Percentiles rank a stretch among this genome's conserved stretches.
Evolutionary conservation across 2,797 vertebrate species (phyloP).

Genomic region (Ceryle rudis): DNA sequence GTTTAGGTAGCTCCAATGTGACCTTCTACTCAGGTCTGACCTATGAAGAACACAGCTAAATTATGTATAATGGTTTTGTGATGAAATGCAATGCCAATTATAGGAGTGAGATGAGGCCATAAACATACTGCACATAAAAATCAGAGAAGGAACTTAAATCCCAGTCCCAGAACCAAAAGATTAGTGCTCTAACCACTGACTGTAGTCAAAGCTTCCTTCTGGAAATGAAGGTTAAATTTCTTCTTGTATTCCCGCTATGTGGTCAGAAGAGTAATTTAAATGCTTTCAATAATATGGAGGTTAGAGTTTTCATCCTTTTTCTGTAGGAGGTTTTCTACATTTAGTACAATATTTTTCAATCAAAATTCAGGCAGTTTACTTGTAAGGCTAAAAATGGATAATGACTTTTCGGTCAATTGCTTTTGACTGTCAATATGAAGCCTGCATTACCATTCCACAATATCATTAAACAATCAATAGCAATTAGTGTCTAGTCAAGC

Average conservation of each 20-base stretch:
- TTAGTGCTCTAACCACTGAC: slow-evolving; percentile 56
- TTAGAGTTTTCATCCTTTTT: slow-evolving; percentile 38
- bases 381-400: slow-evolving; percentile 75
- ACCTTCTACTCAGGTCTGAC: slow-evolving; percentile 64
- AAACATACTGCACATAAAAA: slow-evolving; percentile 72
- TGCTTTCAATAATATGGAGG: slow-evolving; percentile 38
- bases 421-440: slow-evolving; percentile 77
- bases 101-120: slow-evolving; percentile 66
- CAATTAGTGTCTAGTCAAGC: slow-evolving; percentile 78
- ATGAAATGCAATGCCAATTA: slow-evolving; percentile 69
- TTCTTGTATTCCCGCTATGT: slow-evolving; percentile 4
- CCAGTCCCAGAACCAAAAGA: slow-evolving; percentile 60
- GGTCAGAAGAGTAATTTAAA: slow-evolving; percentile 53
- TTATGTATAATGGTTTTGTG: slow-evolving; percentile 70
- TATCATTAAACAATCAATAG: slow-evolving; percentile 80
- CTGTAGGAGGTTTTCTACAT: slow-evolving; percentile 36
- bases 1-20: slow-evolving; percentile 63
- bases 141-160: slow-evolving; percentile 66
- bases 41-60: slow-evolving; percentile 61
- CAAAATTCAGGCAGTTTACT: slow-evolving; percentile 69
- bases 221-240: slow-evolving; percentile 71
- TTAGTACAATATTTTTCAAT: slow-evolving; percentile 56
- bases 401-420: slow-evolving; percentile 76
- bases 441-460: slow-evolving; percentile 70
- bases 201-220: slow-evolving; percentile 65